Percentiles rank a stretch among this genome's conserved stretches.
These are phyloP conservation scores for Dreissena polymorpha DNA, from an alignment of 1,140 invertebrate species.

Conservation along the genomic window DNA sequence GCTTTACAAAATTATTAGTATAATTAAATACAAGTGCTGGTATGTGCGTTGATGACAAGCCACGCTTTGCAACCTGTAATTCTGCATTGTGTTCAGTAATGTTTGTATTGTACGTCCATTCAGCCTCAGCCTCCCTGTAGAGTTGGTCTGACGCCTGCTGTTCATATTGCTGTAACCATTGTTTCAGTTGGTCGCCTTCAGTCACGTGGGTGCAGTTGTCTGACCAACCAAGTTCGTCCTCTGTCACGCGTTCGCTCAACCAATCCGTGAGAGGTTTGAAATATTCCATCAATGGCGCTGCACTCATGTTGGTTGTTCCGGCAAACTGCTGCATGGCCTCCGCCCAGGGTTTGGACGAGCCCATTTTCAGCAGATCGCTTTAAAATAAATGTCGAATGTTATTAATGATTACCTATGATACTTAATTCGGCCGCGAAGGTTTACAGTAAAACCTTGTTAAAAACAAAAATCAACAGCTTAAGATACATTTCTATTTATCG, in stretches of 20 bases:
- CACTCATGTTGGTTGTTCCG: constrained; percentile 86
- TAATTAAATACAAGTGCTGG: too few relatives aligned
- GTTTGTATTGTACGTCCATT: constrained; percentile 68
- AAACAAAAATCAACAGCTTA: too few relatives aligned
- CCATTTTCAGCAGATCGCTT: constrained; percentile 87
- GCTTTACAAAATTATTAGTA: too few relatives aligned
- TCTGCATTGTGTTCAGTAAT: constrained; percentile 59
- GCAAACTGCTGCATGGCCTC: constrained; percentile 89
- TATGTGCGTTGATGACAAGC: too few relatives aligned
- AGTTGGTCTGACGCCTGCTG: constrained; percentile 21
- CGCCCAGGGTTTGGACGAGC: constrained; percentile 88
- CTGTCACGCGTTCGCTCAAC: constrained; percentile 81
- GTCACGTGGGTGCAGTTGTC: constrained; percentile 55
- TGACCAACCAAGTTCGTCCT: constrained; percentile 43
- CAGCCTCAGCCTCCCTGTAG: constrained; percentile 33
- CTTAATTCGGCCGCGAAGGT: neutral
- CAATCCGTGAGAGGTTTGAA: constrained; percentile 90
- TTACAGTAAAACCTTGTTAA: too few relatives aligned
- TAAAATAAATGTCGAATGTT: constrained; percentile 7
- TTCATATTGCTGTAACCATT: constrained; percentile 62
- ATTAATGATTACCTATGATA: neutral
- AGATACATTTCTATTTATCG: too few relatives aligned
- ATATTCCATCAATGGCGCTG: constrained; percentile 89
- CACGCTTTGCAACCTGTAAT: constrained; percentile 21
- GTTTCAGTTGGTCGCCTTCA: constrained; percentile 21